Evolutionary conservation across 2,113 vertebrate species (phyloP).

Genomic region (Centrocercus urophasianus): DNA sequence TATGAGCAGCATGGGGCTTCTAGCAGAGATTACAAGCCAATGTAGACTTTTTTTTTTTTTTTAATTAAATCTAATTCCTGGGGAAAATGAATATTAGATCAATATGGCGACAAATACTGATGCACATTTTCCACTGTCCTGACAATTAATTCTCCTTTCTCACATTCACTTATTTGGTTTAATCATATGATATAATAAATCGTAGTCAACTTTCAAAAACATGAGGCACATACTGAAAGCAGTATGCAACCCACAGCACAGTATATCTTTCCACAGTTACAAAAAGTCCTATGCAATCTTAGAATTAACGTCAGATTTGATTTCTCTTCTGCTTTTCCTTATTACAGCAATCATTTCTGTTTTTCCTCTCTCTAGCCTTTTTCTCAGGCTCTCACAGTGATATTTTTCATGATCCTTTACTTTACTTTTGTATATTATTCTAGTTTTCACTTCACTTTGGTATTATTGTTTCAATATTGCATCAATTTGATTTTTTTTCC

Average conservation of each 20-base stretch:
- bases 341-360: not conserved
- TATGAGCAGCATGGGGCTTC: not conserved
- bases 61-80: conserved; percentile 7
- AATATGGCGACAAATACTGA: conserved; percentile 18
- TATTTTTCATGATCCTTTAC: not conserved
- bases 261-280: conserved; percentile 56
- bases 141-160: conserved; percentile 24
- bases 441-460: conserved; percentile 13
- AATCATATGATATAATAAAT: conserved; percentile 23
- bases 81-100: conserved; percentile 26
- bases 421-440: conserved; percentile 20
- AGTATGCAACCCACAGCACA: conserved; percentile 17
- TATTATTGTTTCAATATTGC: conserved; percentile 2
- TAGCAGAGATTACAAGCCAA: not conserved
- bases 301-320: conserved; percentile 63
- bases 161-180: conserved; percentile 12
- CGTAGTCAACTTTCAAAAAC: conserved; percentile 22
- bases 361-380: not conserved
- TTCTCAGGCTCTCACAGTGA: not conserved
- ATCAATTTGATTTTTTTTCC: not conserved
- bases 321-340: conserved; percentile 50
- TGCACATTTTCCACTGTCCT: conserved; percentile 22
- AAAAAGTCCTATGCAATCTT: conserved; percentile 20
- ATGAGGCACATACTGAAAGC: conserved; percentile 20
- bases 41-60: conserved; percentile 2